Percentiles rank a stretch among this genome's conserved stretches.
These are phyloP conservation scores for Phengaris arion DNA, from an alignment of 2,888 invertebrate species.

Conservation along the genomic window DNA sequence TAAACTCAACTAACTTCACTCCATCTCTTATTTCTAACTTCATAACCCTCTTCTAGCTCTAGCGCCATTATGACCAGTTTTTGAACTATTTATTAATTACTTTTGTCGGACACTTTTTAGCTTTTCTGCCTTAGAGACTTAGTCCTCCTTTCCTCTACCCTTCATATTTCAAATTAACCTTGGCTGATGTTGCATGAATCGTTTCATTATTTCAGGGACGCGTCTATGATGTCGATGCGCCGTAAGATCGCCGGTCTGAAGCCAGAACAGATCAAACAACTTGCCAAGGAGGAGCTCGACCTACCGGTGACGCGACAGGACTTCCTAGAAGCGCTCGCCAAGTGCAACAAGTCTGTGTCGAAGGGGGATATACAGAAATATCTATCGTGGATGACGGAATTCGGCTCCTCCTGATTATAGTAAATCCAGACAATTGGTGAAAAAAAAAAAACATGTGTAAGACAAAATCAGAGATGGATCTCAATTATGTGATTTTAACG, in stretches of 20 bases:
- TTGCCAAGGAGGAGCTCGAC: constrained; percentile 97
- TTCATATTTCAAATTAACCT: too few relatives aligned
- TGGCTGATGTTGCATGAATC: not conserved
- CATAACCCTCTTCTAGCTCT: too few relatives aligned
- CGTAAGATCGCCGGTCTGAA: constrained; percentile 94
- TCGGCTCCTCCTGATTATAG: constrained; percentile 91
- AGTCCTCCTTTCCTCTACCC: too few relatives aligned
- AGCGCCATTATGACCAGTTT: too few relatives aligned
- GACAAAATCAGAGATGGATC: constrained; percentile 25
- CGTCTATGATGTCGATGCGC: constrained; percentile 99
- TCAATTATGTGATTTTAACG: constrained; percentile 20
- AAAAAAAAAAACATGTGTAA: constrained; percentile 30
- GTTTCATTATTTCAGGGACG: constrained; percentile 84
- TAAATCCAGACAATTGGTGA: constrained; percentile 35
- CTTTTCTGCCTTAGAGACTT: too few relatives aligned
- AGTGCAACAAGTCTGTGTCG: constrained; percentile 98
- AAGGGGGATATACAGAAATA: constrained; percentile 96
- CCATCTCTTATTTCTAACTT: too few relatives aligned
- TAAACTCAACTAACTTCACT: too few relatives aligned
- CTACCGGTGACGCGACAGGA: constrained; percentile 95
- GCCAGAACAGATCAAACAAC: constrained; percentile 95
- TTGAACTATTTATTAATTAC: too few relatives aligned
- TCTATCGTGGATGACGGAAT: constrained; percentile 98
- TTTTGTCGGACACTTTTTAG: too few relatives aligned
- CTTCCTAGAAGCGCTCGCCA: constrained; percentile 94